Conservation (phyloP, 2,888 invertebrate species). For the Trichogramma evanescens region DNA sequence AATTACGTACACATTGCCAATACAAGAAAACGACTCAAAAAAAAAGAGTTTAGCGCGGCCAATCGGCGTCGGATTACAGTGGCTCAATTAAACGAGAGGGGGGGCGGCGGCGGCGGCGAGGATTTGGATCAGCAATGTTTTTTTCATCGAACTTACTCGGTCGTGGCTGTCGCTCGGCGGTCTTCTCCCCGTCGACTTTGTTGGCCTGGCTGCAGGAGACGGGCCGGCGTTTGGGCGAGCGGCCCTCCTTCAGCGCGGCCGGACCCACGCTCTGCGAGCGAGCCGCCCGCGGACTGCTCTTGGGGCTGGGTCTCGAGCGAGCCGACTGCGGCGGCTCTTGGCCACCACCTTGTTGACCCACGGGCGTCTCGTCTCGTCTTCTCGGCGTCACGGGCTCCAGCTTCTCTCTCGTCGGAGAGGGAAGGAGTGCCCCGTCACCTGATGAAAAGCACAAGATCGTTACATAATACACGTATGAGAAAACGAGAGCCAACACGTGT, state of each 20-base stretch:
- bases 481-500: background rate
- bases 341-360: constrained; percentile 31
- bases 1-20: too few species aligned
- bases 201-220: constrained; percentile 33
- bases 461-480: background rate
- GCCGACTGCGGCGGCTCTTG: constrained; percentile 20
- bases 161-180: constrained; percentile 44
- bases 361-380: constrained; percentile 51
- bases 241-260: constrained; percentile 55
- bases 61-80: too few species aligned
- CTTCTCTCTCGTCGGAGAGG: constrained; percentile 66
- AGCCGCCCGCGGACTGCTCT: constrained; percentile 52
- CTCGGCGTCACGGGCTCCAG: constrained; percentile 61
- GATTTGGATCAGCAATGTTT: constrained; percentile 3
- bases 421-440: constrained; percentile 61
- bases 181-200: constrained; percentile 41
- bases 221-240: constrained; percentile 73
- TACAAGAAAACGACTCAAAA: too few species aligned
- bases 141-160: constrained; percentile 41
- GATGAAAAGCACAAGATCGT: background rate
- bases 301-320: constrained; percentile 51
- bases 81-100: too few species aligned
- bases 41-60: too few species aligned
- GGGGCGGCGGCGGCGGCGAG: too few species aligned
- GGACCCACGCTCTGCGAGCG: constrained; percentile 69